Percentiles rank a stretch among this genome's conserved stretches.
phyloP scores from a whole-genome alignment of 2,888 invertebrate genomes.

The Lasioglossum vierecki region DNA sequence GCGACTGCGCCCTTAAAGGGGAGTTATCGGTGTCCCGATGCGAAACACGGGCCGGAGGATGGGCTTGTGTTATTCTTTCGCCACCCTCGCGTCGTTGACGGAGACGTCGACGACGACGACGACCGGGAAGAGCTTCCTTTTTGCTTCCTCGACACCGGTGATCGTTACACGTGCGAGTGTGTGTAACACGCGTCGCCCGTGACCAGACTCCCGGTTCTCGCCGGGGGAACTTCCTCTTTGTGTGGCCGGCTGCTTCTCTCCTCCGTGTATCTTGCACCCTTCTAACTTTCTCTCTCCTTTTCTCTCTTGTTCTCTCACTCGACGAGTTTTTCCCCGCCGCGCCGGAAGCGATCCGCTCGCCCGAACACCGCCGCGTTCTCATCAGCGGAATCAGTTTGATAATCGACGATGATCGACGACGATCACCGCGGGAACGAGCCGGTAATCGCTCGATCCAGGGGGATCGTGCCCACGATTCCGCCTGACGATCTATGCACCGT shows the following conservation, averaged over 20 bases:
- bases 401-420: constrained; percentile 30
- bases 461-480: constrained; percentile 15
- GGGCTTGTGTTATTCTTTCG: constrained; percentile 55
- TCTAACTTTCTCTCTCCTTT: background rate
- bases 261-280: constrained; percentile 41
- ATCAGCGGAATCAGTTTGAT: constrained; percentile 43
- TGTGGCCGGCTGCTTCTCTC: constrained; percentile 10
- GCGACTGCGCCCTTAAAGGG: constrained; percentile 36
- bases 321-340: background rate
- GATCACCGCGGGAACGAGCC: constrained; percentile 47
- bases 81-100: constrained; percentile 24
- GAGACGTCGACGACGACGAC: constrained; percentile 5
- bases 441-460: constrained; percentile 46
- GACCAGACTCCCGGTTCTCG: constrained; percentile 20
- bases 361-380: constrained; percentile 16
- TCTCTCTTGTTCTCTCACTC: background rate
- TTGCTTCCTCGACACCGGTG: constrained; percentile 44
- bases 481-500: background rate
- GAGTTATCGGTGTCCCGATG: constrained; percentile 45
- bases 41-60: constrained; percentile 28
- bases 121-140: constrained; percentile 46
- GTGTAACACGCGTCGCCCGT: constrained; percentile 30
- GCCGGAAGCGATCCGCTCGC: constrained; percentile 38
- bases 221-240: constrained; percentile 37
- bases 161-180: constrained; percentile 53